Evolutionary conservation across 2,797 vertebrate species (phyloP), one percentile per base, ranked within the genome.

Genomic region (Sebastes reedi): DNA sequence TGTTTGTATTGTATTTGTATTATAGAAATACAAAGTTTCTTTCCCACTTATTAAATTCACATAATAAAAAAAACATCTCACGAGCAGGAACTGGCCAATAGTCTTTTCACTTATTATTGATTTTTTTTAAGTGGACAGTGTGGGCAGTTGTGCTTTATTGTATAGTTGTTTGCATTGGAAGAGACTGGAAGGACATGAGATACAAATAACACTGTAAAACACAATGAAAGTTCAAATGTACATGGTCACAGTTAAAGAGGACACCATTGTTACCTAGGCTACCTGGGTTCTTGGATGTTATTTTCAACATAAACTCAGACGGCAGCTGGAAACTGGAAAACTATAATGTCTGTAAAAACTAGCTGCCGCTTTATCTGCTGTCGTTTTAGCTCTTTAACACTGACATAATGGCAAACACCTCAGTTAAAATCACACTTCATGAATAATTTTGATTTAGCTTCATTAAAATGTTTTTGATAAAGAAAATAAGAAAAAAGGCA

Each of bases 401-500:
- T 73, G 61, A 27, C 24, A 12, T 46, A 64, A 74, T 71, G 12
- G n/a, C 30, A 72, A 67, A 68, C n/a, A 75, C 22, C 46, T 74
- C 24, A 3, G 27, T 75, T 58, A 61, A 72, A 66, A 65, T 67
- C 11, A 36, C 12, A 39, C 2, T 39, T 70, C 10, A 58, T 71
- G 29, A 65, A 75, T 77, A 69, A 14, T 61, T 65, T 46, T 16
- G 2, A 55, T 27, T 59, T 74, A 2, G 27, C 18, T 67, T 64
- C 4, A 70, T 76, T 80, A 66, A n/a, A 50, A 59, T 12, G 6
- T 14, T n/a, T 68, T 39, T 18, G 61, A 79, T 77, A 62, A 79
- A 69, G 30, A 56, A 80, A 82, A 72, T 46, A 46, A 64, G 9
- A 55, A 71, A 75, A 56, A 78, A 42, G 4, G 1, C 20, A 18